phyloP scores from a whole-genome alignment of 2,113 vertebrate genomes.

The Motacilla alba region DNA sequence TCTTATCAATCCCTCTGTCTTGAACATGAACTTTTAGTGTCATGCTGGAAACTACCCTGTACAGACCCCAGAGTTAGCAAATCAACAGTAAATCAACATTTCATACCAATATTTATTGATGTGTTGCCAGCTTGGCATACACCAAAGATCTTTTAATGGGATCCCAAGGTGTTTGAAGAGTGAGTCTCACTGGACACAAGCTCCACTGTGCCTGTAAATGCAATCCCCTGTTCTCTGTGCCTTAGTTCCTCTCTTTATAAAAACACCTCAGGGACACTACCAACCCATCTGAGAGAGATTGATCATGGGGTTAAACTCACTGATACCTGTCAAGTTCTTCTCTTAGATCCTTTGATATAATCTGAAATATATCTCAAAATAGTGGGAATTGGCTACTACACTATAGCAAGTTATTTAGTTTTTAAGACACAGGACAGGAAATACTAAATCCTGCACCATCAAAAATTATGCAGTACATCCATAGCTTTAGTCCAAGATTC shows the following conservation, averaged over 20 bases:
- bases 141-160: neutral
- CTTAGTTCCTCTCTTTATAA: neutral
- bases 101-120: neutral
- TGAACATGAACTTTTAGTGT: neutral
- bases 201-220: neutral
- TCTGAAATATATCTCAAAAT: neutral
- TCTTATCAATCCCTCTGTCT: neutral
- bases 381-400: neutral
- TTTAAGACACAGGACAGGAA: neutral
- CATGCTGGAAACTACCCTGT: neutral
- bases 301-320: neutral
- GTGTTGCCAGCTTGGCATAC: neutral
- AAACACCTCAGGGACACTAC: neutral
- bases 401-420: neutral
- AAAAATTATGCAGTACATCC: neutral
- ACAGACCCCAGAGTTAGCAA: neutral
- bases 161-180: neutral
- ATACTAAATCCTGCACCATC: neutral
- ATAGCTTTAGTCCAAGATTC: neutral
- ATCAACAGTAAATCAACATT: neutral
- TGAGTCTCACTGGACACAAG: neutral
- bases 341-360: neutral
- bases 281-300: neutral
- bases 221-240: neutral
- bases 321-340: neutral